Evolutionary conservation across 2,113 vertebrate species (phyloP).

Genomic region (Grantiella picta): DNA sequence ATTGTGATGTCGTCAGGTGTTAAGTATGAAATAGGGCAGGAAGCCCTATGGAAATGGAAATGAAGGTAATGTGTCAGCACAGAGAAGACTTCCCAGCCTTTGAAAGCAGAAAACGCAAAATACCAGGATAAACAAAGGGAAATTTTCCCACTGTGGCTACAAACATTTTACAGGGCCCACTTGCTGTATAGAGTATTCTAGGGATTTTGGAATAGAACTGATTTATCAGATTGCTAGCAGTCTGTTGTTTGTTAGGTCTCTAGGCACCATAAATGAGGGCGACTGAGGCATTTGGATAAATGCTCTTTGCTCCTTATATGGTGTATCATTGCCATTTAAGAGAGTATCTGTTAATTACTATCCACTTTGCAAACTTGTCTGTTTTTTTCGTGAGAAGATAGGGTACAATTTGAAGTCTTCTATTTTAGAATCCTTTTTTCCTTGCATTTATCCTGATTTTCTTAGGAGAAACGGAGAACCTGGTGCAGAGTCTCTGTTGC

Average conservation of each 20-base stretch:
- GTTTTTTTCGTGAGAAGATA: neutral
- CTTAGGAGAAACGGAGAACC: neutral
- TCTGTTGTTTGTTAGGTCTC: constrained; percentile 59
- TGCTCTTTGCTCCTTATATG: constrained; percentile 21
- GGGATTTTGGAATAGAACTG: neutral
- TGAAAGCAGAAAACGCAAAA: neutral
- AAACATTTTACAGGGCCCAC: neutral
- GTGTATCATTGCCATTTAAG: neutral
- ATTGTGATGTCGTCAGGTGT: neutral
- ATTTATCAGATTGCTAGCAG: neutral
- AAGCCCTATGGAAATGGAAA: neutral
- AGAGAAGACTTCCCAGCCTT: neutral
- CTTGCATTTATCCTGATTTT: neutral
- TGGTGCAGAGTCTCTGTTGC: neutral
- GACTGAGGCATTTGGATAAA: constrained; percentile 38
- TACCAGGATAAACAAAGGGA: neutral
- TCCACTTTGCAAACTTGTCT: neutral
- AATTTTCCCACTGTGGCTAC: neutral
- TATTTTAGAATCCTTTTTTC: neutral
- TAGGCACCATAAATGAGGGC: constrained; percentile 38
- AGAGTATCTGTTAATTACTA: constrained; percentile 38
- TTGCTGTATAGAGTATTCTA: neutral
- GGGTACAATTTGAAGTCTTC: neutral
- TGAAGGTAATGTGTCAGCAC: neutral
- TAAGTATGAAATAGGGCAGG: neutral